phyloP scores from a whole-genome alignment of 1,140 invertebrate species.

The Drosophila erecta region DNA sequence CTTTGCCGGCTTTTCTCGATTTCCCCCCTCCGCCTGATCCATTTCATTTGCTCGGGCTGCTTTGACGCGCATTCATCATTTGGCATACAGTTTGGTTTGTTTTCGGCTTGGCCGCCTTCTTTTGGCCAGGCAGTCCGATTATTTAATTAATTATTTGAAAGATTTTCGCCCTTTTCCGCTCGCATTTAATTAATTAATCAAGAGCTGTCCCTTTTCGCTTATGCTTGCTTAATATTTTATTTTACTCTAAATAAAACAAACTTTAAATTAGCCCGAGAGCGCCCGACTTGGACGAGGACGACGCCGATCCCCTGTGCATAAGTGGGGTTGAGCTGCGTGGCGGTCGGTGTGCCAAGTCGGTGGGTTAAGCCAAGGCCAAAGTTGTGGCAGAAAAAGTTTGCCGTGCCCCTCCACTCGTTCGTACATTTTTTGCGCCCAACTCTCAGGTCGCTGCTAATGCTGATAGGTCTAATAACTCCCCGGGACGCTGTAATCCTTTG shows the following conservation, averaged over 20 bases:
- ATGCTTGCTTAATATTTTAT: constrained; percentile 69
- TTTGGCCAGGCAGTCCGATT: constrained; percentile 53
- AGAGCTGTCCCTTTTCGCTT: constrained; percentile 55
- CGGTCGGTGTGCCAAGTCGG: constrained; percentile 20
- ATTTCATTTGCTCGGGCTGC: constrained; percentile 37
- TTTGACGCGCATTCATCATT: constrained; percentile 81
- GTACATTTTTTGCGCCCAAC: constrained; percentile 23
- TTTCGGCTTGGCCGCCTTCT: constrained; percentile 28
- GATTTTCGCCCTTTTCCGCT: constrained; percentile 63
- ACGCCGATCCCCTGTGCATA: constrained; percentile 35
- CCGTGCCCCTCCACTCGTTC: constrained; percentile 4
- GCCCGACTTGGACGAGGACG: not conserved
- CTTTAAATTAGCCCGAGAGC: constrained; percentile 69
- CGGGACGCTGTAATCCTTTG: constrained; percentile 75
- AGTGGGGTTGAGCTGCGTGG: constrained; percentile 72
- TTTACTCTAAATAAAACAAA: constrained; percentile 71
- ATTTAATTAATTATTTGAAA: constrained; percentile 84
- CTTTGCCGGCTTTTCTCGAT: constrained; percentile 1
- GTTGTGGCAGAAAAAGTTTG: constrained; percentile 64
- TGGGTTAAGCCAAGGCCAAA: constrained; percentile 69
- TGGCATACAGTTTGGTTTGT: constrained; percentile 63
- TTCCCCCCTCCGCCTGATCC: constrained; percentile 2
- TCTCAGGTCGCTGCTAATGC: constrained; percentile 37
- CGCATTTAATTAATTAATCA: constrained; percentile 82
- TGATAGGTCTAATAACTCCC: constrained; percentile 82